These are phyloP conservation scores for Gadopsis bispinosus DNA, from an alignment of 2,797 vertebrate genomes.

Conservation along the genomic window DNA sequence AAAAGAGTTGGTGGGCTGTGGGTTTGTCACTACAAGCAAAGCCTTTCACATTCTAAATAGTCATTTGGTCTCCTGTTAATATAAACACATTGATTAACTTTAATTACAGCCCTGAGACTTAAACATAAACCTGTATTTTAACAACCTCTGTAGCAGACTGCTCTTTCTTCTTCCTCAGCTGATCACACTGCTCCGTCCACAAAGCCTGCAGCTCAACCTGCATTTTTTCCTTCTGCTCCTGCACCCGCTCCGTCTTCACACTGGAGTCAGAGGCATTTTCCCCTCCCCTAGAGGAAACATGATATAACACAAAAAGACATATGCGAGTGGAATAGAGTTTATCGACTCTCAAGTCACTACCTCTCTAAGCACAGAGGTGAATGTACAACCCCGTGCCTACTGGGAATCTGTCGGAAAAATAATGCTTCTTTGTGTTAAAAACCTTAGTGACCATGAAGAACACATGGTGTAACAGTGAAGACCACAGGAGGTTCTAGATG, in stretches of 20 bases:
- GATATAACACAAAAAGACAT: constrained; percentile 17
- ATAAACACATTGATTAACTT: background rate
- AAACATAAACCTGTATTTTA: background rate
- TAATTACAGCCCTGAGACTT: background rate
- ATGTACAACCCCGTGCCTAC: background rate
- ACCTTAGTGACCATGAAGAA: no score
- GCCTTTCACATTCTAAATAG: background rate
- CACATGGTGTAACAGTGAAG: no score
- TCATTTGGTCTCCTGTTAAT: background rate
- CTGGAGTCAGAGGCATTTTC: constrained; percentile 48
- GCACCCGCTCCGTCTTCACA: constrained; percentile 66
- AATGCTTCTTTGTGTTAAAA: no score
- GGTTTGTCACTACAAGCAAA: background rate
- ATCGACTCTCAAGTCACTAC: background rate
- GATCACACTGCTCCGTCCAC: constrained; percentile 85
- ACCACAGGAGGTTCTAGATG: no score
- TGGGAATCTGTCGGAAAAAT: no score
- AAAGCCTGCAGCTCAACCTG: constrained; percentile 85
- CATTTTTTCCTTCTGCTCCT: constrained; percentile 89
- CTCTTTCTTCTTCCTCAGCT: constrained; percentile 90
- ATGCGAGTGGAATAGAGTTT: background rate
- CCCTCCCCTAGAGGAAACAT: constrained; percentile 66
- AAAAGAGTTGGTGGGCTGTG: background rate
- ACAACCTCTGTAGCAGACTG: constrained; percentile 90
- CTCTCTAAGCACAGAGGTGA: background rate